phyloP scores from a whole-genome alignment of 37 sponge, comb jelly and placozoan species.

The Aplysina aerophoba region DNA sequence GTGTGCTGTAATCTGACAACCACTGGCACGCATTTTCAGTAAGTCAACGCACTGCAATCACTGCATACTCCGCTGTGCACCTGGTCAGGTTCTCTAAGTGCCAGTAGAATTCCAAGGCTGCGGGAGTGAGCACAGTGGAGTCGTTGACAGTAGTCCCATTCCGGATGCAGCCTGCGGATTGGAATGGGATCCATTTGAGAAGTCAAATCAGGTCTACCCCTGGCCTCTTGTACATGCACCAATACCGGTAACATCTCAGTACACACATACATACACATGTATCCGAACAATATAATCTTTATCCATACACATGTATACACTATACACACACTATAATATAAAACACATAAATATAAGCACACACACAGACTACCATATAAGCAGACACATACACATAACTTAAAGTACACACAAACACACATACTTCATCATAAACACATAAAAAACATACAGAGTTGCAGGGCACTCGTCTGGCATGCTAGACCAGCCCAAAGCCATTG shows the following conservation, averaged over 20 bases:
- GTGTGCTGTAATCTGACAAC: no score
- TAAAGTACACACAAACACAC: background rate
- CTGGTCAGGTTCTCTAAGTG: background rate
- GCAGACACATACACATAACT: background rate
- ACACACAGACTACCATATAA: slow-evolving; percentile 1
- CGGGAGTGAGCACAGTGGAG: background rate
- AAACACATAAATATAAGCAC: background rate
- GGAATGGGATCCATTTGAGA: no score
- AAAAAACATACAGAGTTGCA: background rate
- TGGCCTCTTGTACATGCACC: no score
- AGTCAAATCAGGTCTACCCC: no score
- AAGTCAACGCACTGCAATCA: background rate
- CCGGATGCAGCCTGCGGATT: no score
- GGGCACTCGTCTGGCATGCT: no score
- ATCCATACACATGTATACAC: background rate
- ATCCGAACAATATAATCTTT: background rate
- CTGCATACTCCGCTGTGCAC: background rate
- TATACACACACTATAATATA: background rate
- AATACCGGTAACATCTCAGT: no score
- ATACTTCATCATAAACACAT: background rate
- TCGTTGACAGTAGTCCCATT: background rate
- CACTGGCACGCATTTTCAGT: no score
- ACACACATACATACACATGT: no score
- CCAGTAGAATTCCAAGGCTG: background rate
- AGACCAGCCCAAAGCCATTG: no score